These are phyloP conservation scores for Hemiscyllium ocellatum DNA, from an alignment of 2,113 vertebrate species.

Conservation along the genomic window DNA sequence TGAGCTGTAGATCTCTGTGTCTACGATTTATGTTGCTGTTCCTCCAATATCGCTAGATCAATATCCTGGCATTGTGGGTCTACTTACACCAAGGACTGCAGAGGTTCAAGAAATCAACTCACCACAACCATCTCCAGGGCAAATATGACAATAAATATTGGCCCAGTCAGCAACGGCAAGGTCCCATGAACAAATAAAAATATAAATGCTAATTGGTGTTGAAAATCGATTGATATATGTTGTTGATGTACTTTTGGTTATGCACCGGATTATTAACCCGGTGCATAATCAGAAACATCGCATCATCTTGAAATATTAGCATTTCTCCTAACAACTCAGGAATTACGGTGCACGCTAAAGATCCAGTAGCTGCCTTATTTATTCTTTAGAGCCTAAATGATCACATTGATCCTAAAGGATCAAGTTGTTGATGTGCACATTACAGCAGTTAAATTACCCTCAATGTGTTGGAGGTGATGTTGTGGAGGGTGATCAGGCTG, in stretches of 20 bases:
- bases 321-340: not conserved
- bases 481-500: conserved; percentile 48
- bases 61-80: too few species aligned
- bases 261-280: too few species aligned
- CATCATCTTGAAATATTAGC: not conserved
- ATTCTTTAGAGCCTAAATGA: not conserved
- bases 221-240: not conserved
- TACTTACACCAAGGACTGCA: too few species aligned
- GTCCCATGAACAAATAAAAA: too few species aligned
- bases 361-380: not conserved
- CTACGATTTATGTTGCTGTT: too few species aligned
- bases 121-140: too few species aligned
- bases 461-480: conserved; percentile 41
- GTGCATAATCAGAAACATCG: not conserved
- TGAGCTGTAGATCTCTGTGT: too few species aligned
- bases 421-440: not conserved
- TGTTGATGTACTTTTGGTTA: not conserved
- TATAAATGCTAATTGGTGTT: not conserved
- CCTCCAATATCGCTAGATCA: too few species aligned
- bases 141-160: too few species aligned
- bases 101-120: too few species aligned
- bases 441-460: conserved; percentile 44
- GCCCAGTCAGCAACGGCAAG: too few species aligned
- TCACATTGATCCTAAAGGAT: not conserved
- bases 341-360: not conserved